Conservation (phyloP, 2,113 vertebrate genomes). For the Origma solitaria region DNA sequence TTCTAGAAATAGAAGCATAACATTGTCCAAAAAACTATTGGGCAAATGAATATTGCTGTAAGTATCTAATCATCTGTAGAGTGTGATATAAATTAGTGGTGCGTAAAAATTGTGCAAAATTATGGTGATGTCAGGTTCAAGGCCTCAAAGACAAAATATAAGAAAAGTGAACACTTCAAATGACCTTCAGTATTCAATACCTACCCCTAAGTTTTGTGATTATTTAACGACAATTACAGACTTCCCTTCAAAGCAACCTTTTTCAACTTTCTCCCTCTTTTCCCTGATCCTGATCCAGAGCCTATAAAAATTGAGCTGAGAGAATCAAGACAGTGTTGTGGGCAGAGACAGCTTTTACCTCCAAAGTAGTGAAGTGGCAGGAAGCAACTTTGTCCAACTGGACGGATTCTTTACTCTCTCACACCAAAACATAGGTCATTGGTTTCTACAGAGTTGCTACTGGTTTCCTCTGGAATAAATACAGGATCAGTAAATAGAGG, state of each 20-base stretch:
- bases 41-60: background rate
- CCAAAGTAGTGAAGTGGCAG: background rate
- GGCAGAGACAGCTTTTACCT: background rate
- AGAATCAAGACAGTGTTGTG: background rate
- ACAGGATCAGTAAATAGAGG: background rate
- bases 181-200: background rate
- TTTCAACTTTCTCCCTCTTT: background rate
- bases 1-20: conserved; percentile 41
- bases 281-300: background rate
- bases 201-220: background rate
- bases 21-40: background rate
- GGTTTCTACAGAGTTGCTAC: background rate
- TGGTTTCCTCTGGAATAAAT: background rate
- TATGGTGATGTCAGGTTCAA: background rate
- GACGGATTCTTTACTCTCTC: background rate
- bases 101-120: background rate
- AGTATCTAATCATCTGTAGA: background rate
- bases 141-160: background rate
- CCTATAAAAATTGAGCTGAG: background rate
- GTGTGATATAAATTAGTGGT: background rate
- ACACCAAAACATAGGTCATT: background rate
- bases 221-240: background rate
- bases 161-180: background rate
- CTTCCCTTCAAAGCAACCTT: background rate
- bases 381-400: background rate